Percentiles rank a stretch among this genome's conserved stretches.
Conservation (phyloP, 2,113 vertebrate genomes). For the Sebastes schlegelii region DNA sequence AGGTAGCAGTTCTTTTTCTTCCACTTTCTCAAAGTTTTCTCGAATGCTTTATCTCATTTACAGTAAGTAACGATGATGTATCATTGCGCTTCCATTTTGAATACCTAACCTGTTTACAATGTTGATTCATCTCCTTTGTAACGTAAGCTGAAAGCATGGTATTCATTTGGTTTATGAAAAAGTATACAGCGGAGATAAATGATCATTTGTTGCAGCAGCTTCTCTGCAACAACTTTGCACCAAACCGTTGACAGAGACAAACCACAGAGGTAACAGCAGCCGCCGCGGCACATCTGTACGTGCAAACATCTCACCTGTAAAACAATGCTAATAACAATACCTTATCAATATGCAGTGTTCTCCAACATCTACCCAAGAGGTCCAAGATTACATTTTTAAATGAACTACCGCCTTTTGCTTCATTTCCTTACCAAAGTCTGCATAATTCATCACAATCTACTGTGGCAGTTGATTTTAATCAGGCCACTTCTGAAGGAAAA, state of each 20-base stretch:
- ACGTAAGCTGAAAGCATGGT: conserved; percentile 45
- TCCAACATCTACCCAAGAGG: conserved; percentile 68
- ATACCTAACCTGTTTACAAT: conserved; percentile 33
- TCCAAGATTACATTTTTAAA: conserved; percentile 77
- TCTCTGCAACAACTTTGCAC: conserved; percentile 37
- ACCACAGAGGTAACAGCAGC: conserved; percentile 32
- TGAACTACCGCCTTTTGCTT: conserved; percentile 71
- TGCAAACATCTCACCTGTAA: conserved; percentile 56
- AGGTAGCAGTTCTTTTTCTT: neutral
- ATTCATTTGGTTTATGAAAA: conserved; percentile 63
- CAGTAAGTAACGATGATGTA: conserved; percentile 48
- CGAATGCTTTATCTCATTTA: conserved; percentile 61
- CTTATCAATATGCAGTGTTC: conserved; percentile 70
- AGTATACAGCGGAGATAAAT: conserved; percentile 59
- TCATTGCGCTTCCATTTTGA: conserved; percentile 24
- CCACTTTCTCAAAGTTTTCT: conserved; percentile 23
- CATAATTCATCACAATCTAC: conserved; percentile 83
- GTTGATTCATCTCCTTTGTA: conserved; percentile 62
- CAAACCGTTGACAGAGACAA: conserved; percentile 52
- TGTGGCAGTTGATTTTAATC: conserved; percentile 80
- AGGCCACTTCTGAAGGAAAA: conserved; percentile 69
- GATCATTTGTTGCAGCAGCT: conserved; percentile 33
- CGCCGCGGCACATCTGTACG: conserved; percentile 48
- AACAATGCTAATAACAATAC: conserved; percentile 54
- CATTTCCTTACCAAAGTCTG: conserved; percentile 75